Conservation (phyloP, 2,888 invertebrate genomes). For the Cataglyphis altisquamis region DNA sequence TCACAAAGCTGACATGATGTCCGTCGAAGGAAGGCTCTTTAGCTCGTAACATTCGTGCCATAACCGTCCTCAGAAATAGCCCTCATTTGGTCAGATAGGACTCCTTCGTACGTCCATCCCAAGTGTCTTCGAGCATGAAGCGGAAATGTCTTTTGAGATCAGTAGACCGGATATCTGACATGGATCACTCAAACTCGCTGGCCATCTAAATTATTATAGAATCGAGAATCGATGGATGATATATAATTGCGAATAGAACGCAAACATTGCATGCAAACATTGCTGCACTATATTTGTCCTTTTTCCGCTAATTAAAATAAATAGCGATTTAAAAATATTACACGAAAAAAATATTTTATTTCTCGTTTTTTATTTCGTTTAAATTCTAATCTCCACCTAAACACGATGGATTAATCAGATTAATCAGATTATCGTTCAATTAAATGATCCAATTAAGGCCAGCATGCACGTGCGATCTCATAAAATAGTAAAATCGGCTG, state of each 20-base stretch:
- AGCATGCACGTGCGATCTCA: slow-evolving; percentile 46
- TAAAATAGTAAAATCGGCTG: slow-evolving; percentile 67
- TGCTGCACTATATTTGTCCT: background rate
- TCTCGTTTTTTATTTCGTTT: background rate
- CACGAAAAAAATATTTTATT: background rate
- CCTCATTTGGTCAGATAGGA: slow-evolving; percentile 65
- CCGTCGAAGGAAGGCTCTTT: slow-evolving; percentile 32
- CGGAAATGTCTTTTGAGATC: slow-evolving; percentile 55
- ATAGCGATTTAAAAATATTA: slow-evolving; percentile 1
- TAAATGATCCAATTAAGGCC: slow-evolving; percentile 66
- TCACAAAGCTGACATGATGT: slow-evolving; percentile 78
- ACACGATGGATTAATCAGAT: slow-evolving; percentile 23
- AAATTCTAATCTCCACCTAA: slow-evolving; percentile 25
- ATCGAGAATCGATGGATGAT: slow-evolving; percentile 15
- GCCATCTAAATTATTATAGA: slow-evolving; percentile 35
- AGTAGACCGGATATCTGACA: slow-evolving; percentile 51
- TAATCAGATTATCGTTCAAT: slow-evolving; percentile 51
- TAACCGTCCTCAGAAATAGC: slow-evolving; percentile 57
- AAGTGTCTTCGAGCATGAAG: slow-evolving; percentile 59
- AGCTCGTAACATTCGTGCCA: slow-evolving; percentile 41
- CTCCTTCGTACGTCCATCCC: slow-evolving; percentile 51
- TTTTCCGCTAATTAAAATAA: background rate
- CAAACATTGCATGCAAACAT: background rate
- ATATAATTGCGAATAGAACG: slow-evolving; percentile 7
- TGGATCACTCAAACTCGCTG: slow-evolving; percentile 55